Conservation (phyloP, 2,797 vertebrate genomes). For the Masticophis lateralis region DNA sequence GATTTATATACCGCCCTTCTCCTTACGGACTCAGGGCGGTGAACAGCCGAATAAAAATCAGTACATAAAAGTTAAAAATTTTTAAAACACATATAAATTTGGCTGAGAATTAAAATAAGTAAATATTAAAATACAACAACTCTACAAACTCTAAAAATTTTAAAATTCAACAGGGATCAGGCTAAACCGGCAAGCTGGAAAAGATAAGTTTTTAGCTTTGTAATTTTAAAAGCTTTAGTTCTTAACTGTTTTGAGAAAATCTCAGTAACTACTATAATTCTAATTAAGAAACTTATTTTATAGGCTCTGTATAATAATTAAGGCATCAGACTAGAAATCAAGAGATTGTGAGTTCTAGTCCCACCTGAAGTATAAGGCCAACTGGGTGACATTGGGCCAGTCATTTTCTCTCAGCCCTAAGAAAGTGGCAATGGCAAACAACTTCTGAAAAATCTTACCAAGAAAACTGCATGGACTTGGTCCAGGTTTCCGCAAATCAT, state of each 20-base stretch:
- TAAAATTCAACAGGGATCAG: too few species aligned
- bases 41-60: too few species aligned
- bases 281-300: slow-evolving; percentile 68
- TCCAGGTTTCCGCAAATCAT: background rate
- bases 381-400: background rate
- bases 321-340: background rate
- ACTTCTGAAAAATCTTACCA: too few species aligned
- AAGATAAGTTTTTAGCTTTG: background rate
- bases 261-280: slow-evolving; percentile 59
- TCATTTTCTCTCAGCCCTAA: background rate
- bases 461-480: background rate
- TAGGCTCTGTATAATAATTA: slow-evolving; percentile 45
- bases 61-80: too few species aligned
- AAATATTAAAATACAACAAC: too few species aligned
- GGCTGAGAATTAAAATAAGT: too few species aligned
- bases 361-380: background rate
- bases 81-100: too few species aligned
- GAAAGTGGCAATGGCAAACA: background rate
- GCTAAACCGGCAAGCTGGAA: too few species aligned
- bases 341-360: background rate
- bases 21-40: too few species aligned
- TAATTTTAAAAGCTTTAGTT: slow-evolving; percentile 47
- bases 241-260: slow-evolving; percentile 57
- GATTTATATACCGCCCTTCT: too few species aligned
- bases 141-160: too few species aligned